Conservation (phyloP, 2,113 vertebrate genomes). For the Cinclus cinclus region DNA sequence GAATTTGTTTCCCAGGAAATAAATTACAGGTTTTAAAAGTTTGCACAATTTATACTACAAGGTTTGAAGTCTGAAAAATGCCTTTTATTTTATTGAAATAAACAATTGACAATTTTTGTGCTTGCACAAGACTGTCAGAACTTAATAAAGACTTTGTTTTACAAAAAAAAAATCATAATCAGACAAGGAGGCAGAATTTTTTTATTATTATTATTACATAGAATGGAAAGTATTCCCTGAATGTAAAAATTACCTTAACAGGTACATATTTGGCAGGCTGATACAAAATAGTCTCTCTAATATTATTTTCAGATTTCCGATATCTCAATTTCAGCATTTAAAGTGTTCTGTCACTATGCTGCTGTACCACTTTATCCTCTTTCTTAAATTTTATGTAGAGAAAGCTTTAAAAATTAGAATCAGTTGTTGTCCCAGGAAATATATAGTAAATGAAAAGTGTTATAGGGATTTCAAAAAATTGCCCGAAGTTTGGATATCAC, state of each 20-base stretch:
- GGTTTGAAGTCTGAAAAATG: background rate
- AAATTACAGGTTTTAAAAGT: background rate
- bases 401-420: background rate
- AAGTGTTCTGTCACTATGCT: background rate
- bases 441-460: background rate
- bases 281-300: background rate
- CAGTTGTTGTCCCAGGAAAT: background rate
- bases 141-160: background rate
- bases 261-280: background rate
- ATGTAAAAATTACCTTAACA: background rate
- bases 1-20: background rate
- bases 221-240: background rate
- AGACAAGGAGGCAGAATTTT: accelerated
- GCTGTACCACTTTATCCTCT: background rate
- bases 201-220: background rate
- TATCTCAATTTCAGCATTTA: background rate
- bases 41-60: background rate
- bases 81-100: background rate
- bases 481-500: background rate
- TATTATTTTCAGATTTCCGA: background rate
- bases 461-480: background rate
- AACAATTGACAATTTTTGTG: background rate
- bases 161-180: background rate
- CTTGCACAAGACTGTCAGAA: background rate
- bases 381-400: background rate